Base-by-base conservation (phyloP, 30 jellyfish, hydroid and myxozoan species). In the Chrysaora quinquecirrha region DNA sequence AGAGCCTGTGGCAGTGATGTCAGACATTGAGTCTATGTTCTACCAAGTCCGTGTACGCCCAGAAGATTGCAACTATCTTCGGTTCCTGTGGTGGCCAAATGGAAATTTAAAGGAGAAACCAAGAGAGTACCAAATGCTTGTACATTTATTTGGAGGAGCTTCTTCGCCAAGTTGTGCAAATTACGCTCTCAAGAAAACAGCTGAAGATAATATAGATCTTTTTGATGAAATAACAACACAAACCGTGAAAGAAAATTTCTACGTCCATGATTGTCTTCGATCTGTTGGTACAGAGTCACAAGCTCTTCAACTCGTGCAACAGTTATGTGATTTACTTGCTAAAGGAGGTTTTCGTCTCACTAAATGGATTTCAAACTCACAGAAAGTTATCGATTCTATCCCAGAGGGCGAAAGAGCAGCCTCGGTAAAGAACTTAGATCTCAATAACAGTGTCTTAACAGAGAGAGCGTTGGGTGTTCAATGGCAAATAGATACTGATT, bases 281-380 rank as follows among this genome's bases (percentile, higher is more conserved):
- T 20, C 72, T 19, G 72, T 58, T 4, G 23, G 32, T 19, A 25
- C 9, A 4, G 72, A 58, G 32, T 19, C 28, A 58, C 72, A 58
- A 58, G 72, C 72, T 4, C 29, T 60, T 60, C 72, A 22, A 9
- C 32, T 60, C 21, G 72, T 60, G n/a, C 11, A n/a, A 11, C 65
- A 71, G 38, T 27, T 32, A 6, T 7, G 24, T 3, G 76, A 35
- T 3, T n/a, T 71, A 28, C 76, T 71, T 60, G 72, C 72, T 10
- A 30, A 71, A 19, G 83, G 83, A n/a, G 83, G 83, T 30, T 35
- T 71, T 62, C 76, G 76, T 18, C 78, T 71, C 4, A 71, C 76
- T 29, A 71, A 71, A 29, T 71, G 83, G 83, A 16, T 35, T 4
- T 30, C 77, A 7, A 71, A 71, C 30, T 19, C 32, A 2, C 23